Evolutionary conservation across 2,888 invertebrate species (phyloP).

Genomic region (Nomada flava): DNA sequence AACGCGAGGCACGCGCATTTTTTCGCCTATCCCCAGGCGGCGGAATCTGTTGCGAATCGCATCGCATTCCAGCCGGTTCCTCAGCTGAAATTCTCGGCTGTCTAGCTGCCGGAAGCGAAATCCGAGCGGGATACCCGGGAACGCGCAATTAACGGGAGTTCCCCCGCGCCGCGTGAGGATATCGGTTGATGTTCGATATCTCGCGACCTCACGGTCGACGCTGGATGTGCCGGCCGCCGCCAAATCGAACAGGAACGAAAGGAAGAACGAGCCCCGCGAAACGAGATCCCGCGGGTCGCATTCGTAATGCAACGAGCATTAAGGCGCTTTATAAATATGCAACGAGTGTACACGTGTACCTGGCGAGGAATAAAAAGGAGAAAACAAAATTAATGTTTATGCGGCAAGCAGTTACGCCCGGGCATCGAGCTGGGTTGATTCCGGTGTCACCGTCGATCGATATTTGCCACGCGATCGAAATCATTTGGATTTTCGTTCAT

Average conservation of each 20-base stretch:
- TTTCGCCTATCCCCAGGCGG: conserved; percentile 21
- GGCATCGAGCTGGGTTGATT: not conserved
- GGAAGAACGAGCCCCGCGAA: conserved; percentile 24
- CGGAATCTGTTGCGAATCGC: conserved; percentile 25
- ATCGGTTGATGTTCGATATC: conserved; percentile 51
- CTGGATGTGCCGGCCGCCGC: not conserved
- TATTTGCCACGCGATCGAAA: not conserved
- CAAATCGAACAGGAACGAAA: conserved; percentile 16
- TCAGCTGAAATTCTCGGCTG: conserved; percentile 54
- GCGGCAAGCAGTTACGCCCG: conserved; percentile 4
- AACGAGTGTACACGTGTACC: conserved; percentile 25
- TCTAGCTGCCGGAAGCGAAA: conserved; percentile 69
- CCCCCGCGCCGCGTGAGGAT: conserved; percentile 24
- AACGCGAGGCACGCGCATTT: conserved; percentile 21
- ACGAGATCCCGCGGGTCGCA: conserved; percentile 27
- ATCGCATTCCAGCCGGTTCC: conserved; percentile 51
- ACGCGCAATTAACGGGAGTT: conserved; percentile 63
- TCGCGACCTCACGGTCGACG: conserved; percentile 28
- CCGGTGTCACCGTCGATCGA: not conserved
- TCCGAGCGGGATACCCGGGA: conserved; percentile 56
- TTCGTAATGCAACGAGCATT: conserved; percentile 30
- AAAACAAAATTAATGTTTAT: conserved; percentile 35
- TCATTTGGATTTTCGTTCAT: not conserved
- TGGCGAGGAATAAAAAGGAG: not conserved
- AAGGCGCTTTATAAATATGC: conserved; percentile 42